phyloP scores from a whole-genome alignment of 1,140 invertebrate genomes.

The Hirudo medicinalis region DNA sequence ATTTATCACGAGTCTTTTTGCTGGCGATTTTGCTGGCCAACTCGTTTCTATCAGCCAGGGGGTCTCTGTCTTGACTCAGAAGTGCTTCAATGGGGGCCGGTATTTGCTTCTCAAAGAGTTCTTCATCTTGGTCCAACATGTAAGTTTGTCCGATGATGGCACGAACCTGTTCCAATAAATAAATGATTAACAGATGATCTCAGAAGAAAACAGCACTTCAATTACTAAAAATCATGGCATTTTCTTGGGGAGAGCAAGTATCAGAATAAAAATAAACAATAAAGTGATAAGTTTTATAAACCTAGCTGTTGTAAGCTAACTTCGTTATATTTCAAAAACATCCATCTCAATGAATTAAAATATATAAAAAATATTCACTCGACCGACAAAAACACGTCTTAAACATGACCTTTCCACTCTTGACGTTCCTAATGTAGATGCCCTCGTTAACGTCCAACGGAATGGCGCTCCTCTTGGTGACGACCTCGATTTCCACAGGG shows the following conservation, averaged over 20 bases:
- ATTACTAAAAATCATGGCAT: no score
- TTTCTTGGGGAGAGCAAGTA: no score
- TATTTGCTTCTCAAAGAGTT: conserved; percentile 45
- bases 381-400: not conserved
- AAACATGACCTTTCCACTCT: conserved; percentile 41
- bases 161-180: conserved; percentile 33
- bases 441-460: conserved; percentile 48
- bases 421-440: conserved; percentile 46
- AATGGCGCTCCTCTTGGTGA: conserved; percentile 42
- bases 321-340: no score
- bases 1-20: conserved; percentile 35
- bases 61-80: conserved; percentile 35
- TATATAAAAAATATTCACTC: no score
- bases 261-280: no score
- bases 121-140: conserved; percentile 47
- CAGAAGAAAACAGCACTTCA: no score
- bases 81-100: conserved; percentile 40
- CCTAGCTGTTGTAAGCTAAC: no score
- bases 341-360: no score
- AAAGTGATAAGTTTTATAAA: no score
- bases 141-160: conserved; percentile 45
- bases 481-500: conserved; percentile 45
- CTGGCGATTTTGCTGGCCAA: conserved; percentile 16
- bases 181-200: not conserved
- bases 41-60: conserved; percentile 39